Evolutionary conservation across 2,888 invertebrate species (phyloP), one percentile per base, ranked within the genome.

Genomic region (Heteropelma amictum): DNA sequence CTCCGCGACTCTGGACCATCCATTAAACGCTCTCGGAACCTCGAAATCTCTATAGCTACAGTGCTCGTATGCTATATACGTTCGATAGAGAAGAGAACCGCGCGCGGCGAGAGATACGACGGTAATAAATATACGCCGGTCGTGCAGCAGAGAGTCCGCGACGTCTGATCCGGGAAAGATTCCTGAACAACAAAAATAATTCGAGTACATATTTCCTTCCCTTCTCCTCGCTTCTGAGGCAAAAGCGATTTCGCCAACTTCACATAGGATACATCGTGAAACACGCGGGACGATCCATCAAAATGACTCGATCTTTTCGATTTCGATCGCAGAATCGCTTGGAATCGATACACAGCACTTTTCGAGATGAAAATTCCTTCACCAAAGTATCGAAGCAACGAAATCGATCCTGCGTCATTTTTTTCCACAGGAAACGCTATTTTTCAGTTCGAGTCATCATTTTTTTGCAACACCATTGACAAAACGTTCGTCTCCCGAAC

Each of bases 111-210:
- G 83, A 86, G 83, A 87, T 85, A 86, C 86, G 82, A 82, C 82
- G 85, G 83, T 85, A 86, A 88, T 88, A 88, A 88, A 88, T 88
- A 88, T 86, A 85, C 84, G 83, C 82, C 80, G 82, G 82, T 79
- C 78, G 80, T 82, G 75, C 71, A 58, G 75, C 58, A n/a, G n/a
- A n/a, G 81, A 83, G 82, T 82, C 81, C 79, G n/a, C n/a, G 85
- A 86, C 85, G 87, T 86, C 85, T 85, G 86, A 86, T 87, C 82
- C 82, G 73, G 84, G 80, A 76, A 79, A 85, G 84, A 86, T 86
- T 86, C 84, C 82, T 83, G 76, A 72, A 73, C 79, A 82, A 82
- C 80, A 81, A 85, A 86, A 87, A 85, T 85, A 86, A 76, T 76
- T 76, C 75, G 67, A 61, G 74, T 61, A 65, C 49, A 49, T 30